Base-by-base conservation (phyloP, 2,888 invertebrate genomes). In the Eilema griseolum region DNA sequence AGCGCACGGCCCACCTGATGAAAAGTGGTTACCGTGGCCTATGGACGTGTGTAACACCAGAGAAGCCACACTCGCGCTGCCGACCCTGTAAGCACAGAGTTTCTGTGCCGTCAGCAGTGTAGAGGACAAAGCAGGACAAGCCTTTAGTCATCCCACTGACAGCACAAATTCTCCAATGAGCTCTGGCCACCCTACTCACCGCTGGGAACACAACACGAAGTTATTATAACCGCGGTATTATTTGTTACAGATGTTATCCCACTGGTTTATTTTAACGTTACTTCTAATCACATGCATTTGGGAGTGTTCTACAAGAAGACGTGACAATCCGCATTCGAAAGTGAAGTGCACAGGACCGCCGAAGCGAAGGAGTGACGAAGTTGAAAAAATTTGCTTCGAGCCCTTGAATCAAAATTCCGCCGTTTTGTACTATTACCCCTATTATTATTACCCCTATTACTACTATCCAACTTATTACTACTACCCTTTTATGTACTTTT, bases 231-330 rank as follows among this genome's bases (percentile, higher is more conserved):
- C 2, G 14, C 0, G 16, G 31, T 3, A 56, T 56, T 64, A 28
- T 52, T 31, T 64, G 28, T 64, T 64, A 2, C 64, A 64, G 64
- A 64, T 64, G 64, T 28, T 14, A 23, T 31, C 31, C 16, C 64
- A n/a, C 23, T 7, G 64, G 52, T 64, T n/a, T 52, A 23, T 64
- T 12, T 0, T 56, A 14, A 59, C 11, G 11, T 28, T 61, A 20
- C 31, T 61, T 20, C 11, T 61, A 11, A 26, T 59, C 5, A 59
- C 59, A 26, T 16, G 26, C 3, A 10, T 61, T 33, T 20, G 4
- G 11, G 33, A 61, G 11, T 31, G n/a, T n/a, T n/a, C 20, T 3
- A 11, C 61, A 20, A 31, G 31, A 31, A 28, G 28, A 20, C 61
- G 61, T 8, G 28, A 31, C 20, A n/a, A 52, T 5, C 20, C n/a